Evolutionary conservation across 2,888 invertebrate species (phyloP).

Genomic region (Strigamia transsilvanica): DNA sequence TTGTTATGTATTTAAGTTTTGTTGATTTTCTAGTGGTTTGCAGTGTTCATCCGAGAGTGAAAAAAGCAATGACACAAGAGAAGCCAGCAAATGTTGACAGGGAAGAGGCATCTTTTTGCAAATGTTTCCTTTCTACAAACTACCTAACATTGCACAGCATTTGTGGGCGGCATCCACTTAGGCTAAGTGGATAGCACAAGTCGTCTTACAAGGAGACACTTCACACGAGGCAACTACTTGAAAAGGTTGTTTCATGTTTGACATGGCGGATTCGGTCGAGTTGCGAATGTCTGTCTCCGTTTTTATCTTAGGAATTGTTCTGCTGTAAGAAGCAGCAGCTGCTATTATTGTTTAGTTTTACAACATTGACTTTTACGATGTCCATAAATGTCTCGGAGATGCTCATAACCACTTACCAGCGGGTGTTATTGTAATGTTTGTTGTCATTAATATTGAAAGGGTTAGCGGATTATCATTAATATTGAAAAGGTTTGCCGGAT

Average conservation of each 20-base stretch:
- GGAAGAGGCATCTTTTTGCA: constrained; percentile 32
- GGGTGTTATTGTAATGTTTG: constrained; percentile 24
- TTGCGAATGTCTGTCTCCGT: constrained; percentile 1
- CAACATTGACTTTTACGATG: constrained; percentile 39
- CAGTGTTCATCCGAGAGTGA: neutral
- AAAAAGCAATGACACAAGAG: neutral
- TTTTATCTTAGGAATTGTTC: constrained; percentile 5
- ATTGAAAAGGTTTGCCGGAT: neutral
- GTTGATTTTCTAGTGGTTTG: constrained; percentile 23
- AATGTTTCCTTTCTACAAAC: constrained; percentile 29
- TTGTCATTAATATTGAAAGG: constrained; percentile 35
- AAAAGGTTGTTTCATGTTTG: constrained; percentile 48
- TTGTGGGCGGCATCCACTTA: constrained; percentile 39
- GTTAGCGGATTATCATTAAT: constrained; percentile 27
- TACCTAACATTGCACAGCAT: constrained; percentile 40
- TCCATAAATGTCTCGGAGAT: constrained; percentile 18
- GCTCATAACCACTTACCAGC: constrained; percentile 16
- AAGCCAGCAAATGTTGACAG: neutral
- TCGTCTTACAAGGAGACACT: constrained; percentile 6
- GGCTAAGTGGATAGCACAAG: constrained; percentile 40
- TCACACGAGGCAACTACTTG: constrained; percentile 37
- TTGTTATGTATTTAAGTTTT: constrained; percentile 1
- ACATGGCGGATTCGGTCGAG: constrained; percentile 12
- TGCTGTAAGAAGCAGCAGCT: constrained; percentile 7
- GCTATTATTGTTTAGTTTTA: constrained; percentile 44